Conservation (phyloP, 2,888 invertebrate genomes). For the Nasonia oneida region DNA sequence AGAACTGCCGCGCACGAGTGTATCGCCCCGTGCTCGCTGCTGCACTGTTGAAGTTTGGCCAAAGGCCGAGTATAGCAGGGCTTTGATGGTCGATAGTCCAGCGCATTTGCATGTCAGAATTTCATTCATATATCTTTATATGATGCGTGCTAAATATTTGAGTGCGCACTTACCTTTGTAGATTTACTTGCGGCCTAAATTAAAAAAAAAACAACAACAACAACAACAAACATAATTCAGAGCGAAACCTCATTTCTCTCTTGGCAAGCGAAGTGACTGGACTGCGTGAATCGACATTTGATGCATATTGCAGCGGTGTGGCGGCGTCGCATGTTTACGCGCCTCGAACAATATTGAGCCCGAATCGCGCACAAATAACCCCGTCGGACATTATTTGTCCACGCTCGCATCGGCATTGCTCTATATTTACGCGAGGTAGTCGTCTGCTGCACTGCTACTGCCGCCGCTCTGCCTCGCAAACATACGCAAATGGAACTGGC, state of each 20-base stretch:
- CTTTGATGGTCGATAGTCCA: not conserved
- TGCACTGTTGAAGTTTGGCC: not conserved
- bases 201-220: too few species aligned
- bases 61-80: not conserved
- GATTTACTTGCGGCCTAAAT: too few species aligned
- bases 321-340: constrained; percentile 63
- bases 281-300: constrained; percentile 60
- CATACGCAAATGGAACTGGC: constrained; percentile 8
- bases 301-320: constrained; percentile 66
- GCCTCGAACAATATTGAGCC: constrained; percentile 67
- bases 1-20: not conserved
- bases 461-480: not conserved
- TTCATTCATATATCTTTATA: not conserved
- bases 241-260: not conserved
- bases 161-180: too few species aligned
- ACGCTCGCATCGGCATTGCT: constrained; percentile 54
- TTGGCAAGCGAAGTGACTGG: not conserved
- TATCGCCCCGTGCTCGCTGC: not conserved
- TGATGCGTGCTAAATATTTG: too few species aligned
- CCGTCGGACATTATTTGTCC: constrained; percentile 66
- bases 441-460: not conserved
- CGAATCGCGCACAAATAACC: constrained; percentile 66
- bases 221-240: not conserved
- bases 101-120: not conserved
- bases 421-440: constrained; percentile 60